phyloP scores from a whole-genome alignment of 2,888 invertebrate genomes.

The Ichneumon xanthorius region DNA sequence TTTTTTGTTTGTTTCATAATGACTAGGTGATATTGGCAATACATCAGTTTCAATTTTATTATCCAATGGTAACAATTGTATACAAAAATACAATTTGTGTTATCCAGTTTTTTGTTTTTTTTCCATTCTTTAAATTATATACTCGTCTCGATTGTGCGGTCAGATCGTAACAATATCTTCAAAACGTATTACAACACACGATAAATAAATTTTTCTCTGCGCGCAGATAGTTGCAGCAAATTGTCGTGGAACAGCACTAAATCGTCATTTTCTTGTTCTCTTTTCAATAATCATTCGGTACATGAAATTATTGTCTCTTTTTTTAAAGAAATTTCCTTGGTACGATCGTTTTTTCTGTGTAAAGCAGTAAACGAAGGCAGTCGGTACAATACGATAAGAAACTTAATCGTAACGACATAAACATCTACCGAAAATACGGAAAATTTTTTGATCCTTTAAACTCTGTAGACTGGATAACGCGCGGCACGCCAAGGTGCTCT shows the following conservation, averaged over 20 bases:
- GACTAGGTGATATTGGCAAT: constrained; percentile 81
- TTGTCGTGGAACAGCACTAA: background rate
- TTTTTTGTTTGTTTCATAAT: constrained; percentile 72
- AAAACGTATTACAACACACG: constrained; percentile 29
- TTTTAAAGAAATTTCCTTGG: constrained; percentile 52
- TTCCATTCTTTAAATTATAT: constrained; percentile 53
- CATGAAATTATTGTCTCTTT: constrained; percentile 61
- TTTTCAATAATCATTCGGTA: constrained; percentile 36
- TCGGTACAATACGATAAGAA: constrained; percentile 33
- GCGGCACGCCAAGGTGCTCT: constrained; percentile 3
- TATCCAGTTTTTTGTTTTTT: constrained; percentile 32
- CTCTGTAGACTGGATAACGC: constrained; percentile 51
- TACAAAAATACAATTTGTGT: constrained; percentile 82
- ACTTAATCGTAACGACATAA: constrained; percentile 28
- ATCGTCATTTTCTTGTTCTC: background rate
- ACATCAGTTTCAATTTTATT: constrained; percentile 76
- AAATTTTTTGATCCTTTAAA: constrained; percentile 22
- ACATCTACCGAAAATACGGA: constrained; percentile 22
- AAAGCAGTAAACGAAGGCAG: constrained; percentile 65
- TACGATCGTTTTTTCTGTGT: constrained; percentile 55
- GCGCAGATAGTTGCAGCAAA: background rate
- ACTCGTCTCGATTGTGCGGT: constrained; percentile 76
- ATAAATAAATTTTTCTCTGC: constrained; percentile 15
- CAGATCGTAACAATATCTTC: constrained; percentile 64
- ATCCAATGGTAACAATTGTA: constrained; percentile 79